Percentiles rank a stretch among this genome's conserved stretches.
phyloP scores from a whole-genome alignment of 2,113 vertebrate species.

The Merops nubicus region DNA sequence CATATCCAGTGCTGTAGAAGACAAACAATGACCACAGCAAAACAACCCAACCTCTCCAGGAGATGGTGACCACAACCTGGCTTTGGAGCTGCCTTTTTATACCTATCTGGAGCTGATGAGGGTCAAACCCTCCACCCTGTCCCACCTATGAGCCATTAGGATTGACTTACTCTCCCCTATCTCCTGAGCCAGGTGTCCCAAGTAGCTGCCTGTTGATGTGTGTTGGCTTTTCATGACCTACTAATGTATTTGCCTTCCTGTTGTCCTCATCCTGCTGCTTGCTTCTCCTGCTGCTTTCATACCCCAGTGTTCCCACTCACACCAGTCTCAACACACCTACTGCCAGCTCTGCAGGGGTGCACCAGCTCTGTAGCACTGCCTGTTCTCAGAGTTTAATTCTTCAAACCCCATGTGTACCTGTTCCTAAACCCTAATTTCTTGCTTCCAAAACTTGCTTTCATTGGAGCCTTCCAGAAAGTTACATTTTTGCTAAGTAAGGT shows the following conservation, averaged over 20 bases:
- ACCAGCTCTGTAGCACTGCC: neutral
- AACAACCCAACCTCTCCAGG: neutral
- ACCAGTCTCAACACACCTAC: neutral
- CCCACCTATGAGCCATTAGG: neutral
- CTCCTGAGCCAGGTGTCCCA: neutral
- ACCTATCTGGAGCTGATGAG: neutral
- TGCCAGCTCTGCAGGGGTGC: neutral
- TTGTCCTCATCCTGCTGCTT: neutral
- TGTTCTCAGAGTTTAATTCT: neutral
- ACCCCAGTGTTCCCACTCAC: neutral
- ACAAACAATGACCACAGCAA: accelerated
- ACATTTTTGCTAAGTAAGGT: neutral
- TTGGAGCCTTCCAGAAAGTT: neutral
- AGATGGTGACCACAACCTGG: accelerated
- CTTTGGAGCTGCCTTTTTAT: neutral
- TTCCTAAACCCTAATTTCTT: neutral
- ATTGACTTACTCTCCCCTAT: neutral
- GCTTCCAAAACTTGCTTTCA: neutral
- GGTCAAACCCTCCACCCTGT: neutral
- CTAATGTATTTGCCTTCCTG: accelerated
- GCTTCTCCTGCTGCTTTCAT: neutral
- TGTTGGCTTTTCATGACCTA: neutral
- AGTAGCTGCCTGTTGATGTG: neutral
- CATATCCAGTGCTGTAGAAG: accelerated
- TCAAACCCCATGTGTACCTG: neutral